phyloP scores from a whole-genome alignment of 1,140 invertebrate species.

The Brachionus calyciflorus region DNA sequence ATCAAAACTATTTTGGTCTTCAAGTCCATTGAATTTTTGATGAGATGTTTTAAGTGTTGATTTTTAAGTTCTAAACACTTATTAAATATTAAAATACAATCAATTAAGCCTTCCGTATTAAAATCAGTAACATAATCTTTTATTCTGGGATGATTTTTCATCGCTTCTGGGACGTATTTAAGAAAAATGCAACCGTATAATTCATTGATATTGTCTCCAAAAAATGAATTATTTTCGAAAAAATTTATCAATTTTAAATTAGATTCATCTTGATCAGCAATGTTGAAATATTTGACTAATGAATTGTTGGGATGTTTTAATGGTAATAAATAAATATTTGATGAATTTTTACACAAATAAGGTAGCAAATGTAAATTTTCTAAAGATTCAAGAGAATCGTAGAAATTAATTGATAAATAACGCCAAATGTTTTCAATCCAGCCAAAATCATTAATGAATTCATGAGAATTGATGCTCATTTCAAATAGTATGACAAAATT shows the following conservation, averaged over 20 bases:
- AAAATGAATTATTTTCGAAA: neutral
- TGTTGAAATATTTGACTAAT: neutral
- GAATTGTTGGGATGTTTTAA: neutral
- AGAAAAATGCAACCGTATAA: neutral
- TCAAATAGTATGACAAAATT: neutral
- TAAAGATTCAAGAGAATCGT: neutral
- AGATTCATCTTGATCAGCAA: neutral
- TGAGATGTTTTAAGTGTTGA: neutral
- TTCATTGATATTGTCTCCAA: too few species aligned
- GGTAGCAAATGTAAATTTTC: neutral
- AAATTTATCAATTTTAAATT: neutral
- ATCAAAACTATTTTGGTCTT: neutral
- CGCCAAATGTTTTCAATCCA: neutral
- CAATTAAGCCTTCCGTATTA: neutral
- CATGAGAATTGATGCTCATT: neutral
- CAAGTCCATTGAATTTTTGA: neutral
- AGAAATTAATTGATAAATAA: neutral
- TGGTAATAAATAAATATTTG: neutral
- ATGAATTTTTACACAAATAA: neutral
- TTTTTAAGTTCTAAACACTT: neutral
- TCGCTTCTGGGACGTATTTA: neutral
- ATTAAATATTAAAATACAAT: neutral
- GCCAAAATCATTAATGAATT: neutral
- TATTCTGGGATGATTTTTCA: conserved; percentile 11
- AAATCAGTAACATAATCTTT: neutral